Base-by-base conservation (phyloP, 2,888 invertebrate species). In the Colletes collaris region DNA sequence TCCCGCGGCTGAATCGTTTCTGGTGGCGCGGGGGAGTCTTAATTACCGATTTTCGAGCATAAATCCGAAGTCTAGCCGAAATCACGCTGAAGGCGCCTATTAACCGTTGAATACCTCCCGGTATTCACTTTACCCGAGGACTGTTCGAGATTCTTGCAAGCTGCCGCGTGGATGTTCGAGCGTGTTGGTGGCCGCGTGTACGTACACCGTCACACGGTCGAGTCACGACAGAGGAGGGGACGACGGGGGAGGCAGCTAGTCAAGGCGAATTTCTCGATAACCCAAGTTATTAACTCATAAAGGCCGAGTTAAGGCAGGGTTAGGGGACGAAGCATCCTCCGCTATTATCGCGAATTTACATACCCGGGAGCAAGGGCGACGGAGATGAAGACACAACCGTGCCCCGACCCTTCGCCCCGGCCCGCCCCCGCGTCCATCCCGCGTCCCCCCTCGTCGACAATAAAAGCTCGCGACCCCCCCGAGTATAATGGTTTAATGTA, bases 271-370 rank as follows among this genome's bases (percentile, higher is more conserved):
- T 91, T 90, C 90, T 90, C 92, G 92, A 92, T 92, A 92, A 92
- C 90, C 89, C 91, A 89, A 92, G 92, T 92, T 92, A 92, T 92
- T 92, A 92, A 92, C 91, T 92, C 91, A 92, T 92, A 92, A 92
- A 92, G 89, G 91, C 90, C 86, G 88, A 90, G 92, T 91, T 92
- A 90, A 90, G 88, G 89, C 84, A 72, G 76, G 86, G 88, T 86
- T 87, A 85, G 81, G 86, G 85, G 87, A 83, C 78, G 85, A 84
- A 83, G 86, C 86, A 87, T 90, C 88, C 89, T 89, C 81, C 83
- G 87, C 91, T 89, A 92, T 92, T 91, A 92, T 92, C 91, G 89
- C 89, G 89, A 92, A 92, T 92, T 92, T 92, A 92, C 92, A 92
- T 92, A 90, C 90, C 89, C 81, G 80, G 67, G 75, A 73, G 82